A percentile compares a stretch with the other conserved stretches of the same genome.
These are phyloP conservation scores for Sicus ferrugineus DNA, from an alignment of 2,888 invertebrate genomes.

Conservation along the genomic window DNA sequence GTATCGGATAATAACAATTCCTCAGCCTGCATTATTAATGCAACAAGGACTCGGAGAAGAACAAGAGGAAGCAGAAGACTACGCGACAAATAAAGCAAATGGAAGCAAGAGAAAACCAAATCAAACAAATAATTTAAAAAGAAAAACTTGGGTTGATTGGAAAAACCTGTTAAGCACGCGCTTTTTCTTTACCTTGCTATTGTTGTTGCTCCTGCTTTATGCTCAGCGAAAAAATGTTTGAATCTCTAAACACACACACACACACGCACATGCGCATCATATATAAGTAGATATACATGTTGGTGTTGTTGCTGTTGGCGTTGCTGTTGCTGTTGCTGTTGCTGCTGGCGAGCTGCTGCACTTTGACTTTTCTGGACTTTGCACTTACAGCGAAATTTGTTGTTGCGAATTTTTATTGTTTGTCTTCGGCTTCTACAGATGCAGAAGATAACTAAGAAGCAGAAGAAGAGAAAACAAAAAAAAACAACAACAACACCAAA, in stretches of 20 bases:
- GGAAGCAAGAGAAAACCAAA: not conserved
- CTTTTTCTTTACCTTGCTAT: not conserved
- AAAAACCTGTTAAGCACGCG: constrained; percentile 30
- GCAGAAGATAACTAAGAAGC: constrained; percentile 5
- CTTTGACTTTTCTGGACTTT: constrained; percentile 19
- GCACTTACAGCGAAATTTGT: not conserved
- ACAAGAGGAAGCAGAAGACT: not conserved
- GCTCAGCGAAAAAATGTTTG: too few species aligned
- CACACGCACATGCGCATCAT: too few species aligned
- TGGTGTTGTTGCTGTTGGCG: not conserved
- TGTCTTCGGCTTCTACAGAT: not conserved
- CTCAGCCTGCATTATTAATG: constrained; percentile 15
- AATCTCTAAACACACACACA: too few species aligned
- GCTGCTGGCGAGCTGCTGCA: not conserved
- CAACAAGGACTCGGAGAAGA: constrained; percentile 11
- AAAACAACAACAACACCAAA: not conserved
- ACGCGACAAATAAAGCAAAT: not conserved
- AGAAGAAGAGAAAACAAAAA: not conserved
- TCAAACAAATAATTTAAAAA: not conserved
- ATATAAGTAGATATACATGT: not conserved
- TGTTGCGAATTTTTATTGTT: not conserved
- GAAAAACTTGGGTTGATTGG: not conserved
- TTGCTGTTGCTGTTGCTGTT: not conserved
- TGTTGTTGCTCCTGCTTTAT: not conserved
- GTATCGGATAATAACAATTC: constrained; percentile 20